Percentiles rank a stretch among this genome's conserved stretches.
Conservation (phyloP, 1,140 invertebrate species). For the Notospermus geniculatus region DNA sequence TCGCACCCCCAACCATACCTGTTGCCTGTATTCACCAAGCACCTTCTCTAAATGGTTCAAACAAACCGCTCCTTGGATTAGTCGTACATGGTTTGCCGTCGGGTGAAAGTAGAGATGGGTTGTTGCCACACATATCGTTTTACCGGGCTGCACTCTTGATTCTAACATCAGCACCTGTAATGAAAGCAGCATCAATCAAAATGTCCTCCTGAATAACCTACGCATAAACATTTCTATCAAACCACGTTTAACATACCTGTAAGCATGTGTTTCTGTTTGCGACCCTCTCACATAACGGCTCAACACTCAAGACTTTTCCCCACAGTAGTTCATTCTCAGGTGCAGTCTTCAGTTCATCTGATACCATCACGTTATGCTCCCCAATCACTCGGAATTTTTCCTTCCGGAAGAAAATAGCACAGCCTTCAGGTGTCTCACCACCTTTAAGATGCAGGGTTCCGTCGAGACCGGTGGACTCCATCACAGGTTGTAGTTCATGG, state of each 20-base stretch:
- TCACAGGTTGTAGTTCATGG: conserved; percentile 66
- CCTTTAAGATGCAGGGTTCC: conserved; percentile 71
- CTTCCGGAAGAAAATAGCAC: conserved; percentile 69
- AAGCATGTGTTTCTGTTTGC: too few species aligned
- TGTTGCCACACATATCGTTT: conserved; percentile 72
- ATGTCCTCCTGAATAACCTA: too few species aligned
- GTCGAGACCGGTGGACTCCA: conserved; percentile 61
- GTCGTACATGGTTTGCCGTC: conserved; percentile 79
- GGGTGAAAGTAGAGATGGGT: conserved; percentile 92
- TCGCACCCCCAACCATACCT: too few species aligned
- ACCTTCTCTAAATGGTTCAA: conserved; percentile 35
- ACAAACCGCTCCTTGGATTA: conserved; percentile 62
- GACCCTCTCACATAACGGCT: too few species aligned
- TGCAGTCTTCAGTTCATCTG: conserved; percentile 22
- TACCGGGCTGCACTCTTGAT: conserved; percentile 59
- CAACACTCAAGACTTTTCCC: not conserved
- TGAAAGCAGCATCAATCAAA: too few species aligned
- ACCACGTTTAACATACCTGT: too few species aligned
- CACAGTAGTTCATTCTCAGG: not conserved
- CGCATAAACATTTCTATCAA: too few species aligned
- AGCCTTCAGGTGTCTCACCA: conserved; percentile 72
- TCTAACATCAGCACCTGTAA: conserved; percentile 63
- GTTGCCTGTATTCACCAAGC: conserved; percentile 28
- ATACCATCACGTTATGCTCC: conserved; percentile 49
- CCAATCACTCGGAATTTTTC: conserved; percentile 56